phyloP scores from a whole-genome alignment of 2,888 invertebrate species.

The Drosophila atripex region DNA sequence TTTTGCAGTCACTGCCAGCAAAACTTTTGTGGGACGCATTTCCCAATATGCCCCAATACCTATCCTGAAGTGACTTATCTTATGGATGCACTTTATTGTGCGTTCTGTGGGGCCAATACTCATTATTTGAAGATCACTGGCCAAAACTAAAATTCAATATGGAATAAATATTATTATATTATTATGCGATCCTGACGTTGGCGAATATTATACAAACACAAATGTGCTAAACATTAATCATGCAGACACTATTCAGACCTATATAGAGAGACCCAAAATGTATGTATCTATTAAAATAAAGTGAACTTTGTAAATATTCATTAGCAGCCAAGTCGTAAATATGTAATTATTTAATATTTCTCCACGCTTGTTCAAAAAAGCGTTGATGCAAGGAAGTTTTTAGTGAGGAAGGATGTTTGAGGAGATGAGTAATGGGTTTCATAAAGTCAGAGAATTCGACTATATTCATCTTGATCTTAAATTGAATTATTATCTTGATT shows the following conservation, averaged over 20 bases:
- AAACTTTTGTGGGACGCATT: conserved; percentile 55
- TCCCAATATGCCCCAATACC: no score
- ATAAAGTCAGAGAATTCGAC: no score
- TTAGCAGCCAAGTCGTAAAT: no score
- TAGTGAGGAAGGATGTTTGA: no score
- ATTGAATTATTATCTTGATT: no score
- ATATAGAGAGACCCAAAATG: not conserved
- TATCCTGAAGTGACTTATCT: conserved; percentile 56
- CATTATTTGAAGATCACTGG: conserved; percentile 25
- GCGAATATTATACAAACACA: conserved; percentile 11
- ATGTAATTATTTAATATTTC: no score
- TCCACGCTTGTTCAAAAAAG: no score
- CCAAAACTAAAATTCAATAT: not conserved
- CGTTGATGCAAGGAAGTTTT: no score
- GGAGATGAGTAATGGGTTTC: no score
- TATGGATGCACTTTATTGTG: conserved; percentile 58
- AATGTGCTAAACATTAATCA: not conserved
- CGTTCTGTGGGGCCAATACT: conserved; percentile 47
- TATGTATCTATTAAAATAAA: not conserved
- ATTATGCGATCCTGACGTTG: conserved; percentile 3
- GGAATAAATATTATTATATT: not conserved
- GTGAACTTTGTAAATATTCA: not conserved
- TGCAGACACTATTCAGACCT: not conserved
- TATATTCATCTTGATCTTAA: no score
- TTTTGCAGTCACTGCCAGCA: conserved; percentile 41